Base-by-base conservation (phyloP, 1,140 invertebrate genomes). In the Drepana arcuata region DNA sequence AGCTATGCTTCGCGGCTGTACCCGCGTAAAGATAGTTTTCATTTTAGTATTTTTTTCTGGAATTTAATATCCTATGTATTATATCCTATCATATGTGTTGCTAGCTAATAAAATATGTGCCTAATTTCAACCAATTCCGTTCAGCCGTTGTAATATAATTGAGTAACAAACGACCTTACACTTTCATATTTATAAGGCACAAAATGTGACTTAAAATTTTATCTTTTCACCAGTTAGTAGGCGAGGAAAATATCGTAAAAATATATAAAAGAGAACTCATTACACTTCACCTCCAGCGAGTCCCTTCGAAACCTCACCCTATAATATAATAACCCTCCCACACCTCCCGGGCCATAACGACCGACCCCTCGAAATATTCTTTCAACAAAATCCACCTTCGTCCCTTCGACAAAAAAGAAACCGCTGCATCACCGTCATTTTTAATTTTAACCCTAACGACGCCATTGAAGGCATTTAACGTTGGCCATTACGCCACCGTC, bases 391-490 rank as follows among this genome's bases (percentile, higher is more conserved):
- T 61, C 60, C 50, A 61, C 50, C 57, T 52, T 44, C 58, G 52
- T 63, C 66, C 69, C 63, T 66, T 74, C 43, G 60, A 60, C 54
- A 80, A 80, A 78, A 80, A 81, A 69, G 75, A 81, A 78, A 75
- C 52, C 58, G 75, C 73, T 50, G 56, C 58, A 64, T 81, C 73
- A 81, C 71, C 66, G 60, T 67, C 71, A 56, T 72, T 78, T 80
- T 78, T 81, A 78, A 81, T 78, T 81, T 77, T 57, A 56, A 49
- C 54, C 64, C 59, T 73, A 78, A 77, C 71, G 72, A 77, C 63
- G 64, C 56, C 52, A 71, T 75, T 69, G 62, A 53, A 56, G 70
- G 57, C 51, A 57, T 67, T 69, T 66, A 67, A 38, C 59, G 52
- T 28, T 43, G 40, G 59, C 64, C 71, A 75, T 75, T 78, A 70